Evolutionary conservation across 2,113 vertebrate genomes (phyloP).

Genomic region (Rhegmatorhina hoffmannsi): DNA sequence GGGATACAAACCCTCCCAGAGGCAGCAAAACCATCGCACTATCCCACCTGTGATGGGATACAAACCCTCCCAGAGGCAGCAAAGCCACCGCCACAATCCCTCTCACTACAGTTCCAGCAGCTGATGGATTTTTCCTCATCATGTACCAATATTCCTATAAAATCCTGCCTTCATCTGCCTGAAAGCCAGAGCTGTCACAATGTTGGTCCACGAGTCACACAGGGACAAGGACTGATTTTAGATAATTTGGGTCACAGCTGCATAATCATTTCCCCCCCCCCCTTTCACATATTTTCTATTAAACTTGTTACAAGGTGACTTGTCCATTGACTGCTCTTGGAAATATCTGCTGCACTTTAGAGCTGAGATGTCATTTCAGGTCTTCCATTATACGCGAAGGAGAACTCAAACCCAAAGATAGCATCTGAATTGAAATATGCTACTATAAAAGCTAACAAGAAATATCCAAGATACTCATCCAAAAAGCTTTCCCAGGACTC

Average conservation of each 20-base stretch:
- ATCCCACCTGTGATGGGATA: background rate
- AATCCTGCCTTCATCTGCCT: background rate
- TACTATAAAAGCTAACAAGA: conserved; percentile 12
- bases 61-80: background rate
- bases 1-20: background rate
- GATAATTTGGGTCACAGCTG: background rate
- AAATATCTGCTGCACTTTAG: background rate
- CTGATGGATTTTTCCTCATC: background rate
- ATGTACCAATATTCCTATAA: fast-evolving
- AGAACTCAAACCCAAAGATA: conserved; percentile 38
- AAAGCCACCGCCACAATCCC: background rate
- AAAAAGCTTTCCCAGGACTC: conserved; percentile 57
- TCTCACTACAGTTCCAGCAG: background rate
- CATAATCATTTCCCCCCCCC: fast-evolving
- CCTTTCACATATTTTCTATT: background rate
- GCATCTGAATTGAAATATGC: background rate
- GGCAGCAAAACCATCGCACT: background rate
- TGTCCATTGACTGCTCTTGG: background rate
- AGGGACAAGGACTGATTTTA: background rate
- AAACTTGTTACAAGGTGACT: background rate
- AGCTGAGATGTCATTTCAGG: conserved; percentile 20
- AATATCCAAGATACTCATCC: conserved; percentile 9
- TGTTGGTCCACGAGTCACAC: background rate
- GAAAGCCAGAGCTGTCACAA: background rate
- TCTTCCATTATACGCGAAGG: background rate